phyloP scores from a whole-genome alignment of 1,140 invertebrate species.

The Zaprionus camerounensis region DNA sequence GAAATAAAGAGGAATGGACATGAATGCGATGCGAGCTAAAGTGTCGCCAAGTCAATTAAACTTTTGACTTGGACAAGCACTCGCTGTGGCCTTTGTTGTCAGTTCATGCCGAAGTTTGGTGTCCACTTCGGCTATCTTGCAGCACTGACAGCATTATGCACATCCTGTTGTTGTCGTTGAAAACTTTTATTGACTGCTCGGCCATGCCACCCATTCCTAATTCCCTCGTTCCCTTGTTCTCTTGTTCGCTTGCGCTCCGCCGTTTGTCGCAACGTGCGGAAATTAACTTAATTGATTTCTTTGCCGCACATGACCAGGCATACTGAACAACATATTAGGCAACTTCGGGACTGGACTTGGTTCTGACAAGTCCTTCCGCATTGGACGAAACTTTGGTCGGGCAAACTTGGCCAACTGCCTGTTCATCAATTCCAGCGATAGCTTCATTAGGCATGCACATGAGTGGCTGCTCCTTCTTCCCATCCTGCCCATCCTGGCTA shows the following conservation, averaged over 20 bases:
- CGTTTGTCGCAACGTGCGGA: slow-evolving; percentile 73
- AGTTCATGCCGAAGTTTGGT: slow-evolving; percentile 48
- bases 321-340: slow-evolving; percentile 48
- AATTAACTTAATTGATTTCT: slow-evolving; percentile 84
- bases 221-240: background rate
- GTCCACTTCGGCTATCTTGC: slow-evolving; percentile 6
- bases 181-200: slow-evolving; percentile 75
- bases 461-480: slow-evolving; percentile 39
- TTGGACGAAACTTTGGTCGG: slow-evolving; percentile 45
- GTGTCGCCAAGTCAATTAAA: slow-evolving; percentile 71
- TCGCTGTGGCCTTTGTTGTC: slow-evolving; percentile 10
- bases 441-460: slow-evolving; percentile 81
- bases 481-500: background rate
- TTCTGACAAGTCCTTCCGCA: background rate
- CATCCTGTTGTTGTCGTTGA: slow-evolving; percentile 65
- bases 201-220: slow-evolving; percentile 11
- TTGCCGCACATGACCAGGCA: slow-evolving; percentile 79
- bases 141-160: slow-evolving; percentile 56
- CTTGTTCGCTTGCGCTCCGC: too few species aligned
- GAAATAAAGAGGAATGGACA: background rate
- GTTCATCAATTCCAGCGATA: slow-evolving; percentile 66
- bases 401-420: slow-evolving; percentile 23
- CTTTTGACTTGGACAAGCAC: slow-evolving; percentile 57
- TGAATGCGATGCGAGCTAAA: slow-evolving; percentile 31
- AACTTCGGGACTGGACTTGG: slow-evolving; percentile 16